phyloP scores from a whole-genome alignment of 2,113 vertebrate genomes.

The Shinisaurus crocodilurus region DNA sequence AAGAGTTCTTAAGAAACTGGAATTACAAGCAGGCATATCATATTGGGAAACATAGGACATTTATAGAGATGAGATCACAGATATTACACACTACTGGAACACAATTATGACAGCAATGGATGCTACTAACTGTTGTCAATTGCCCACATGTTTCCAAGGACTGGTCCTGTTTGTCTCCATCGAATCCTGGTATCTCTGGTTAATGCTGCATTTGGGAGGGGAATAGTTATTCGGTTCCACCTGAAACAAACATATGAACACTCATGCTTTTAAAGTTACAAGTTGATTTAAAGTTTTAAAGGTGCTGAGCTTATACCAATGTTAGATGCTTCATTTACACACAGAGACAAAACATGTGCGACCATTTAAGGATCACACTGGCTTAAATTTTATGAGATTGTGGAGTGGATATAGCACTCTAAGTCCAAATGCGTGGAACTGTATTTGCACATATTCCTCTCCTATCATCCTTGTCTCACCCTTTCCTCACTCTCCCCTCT shows the following conservation, averaged over 20 bases:
- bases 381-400: neutral
- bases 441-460: neutral
- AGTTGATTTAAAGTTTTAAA: neutral
- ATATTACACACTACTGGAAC: constrained; percentile 45
- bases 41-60: neutral
- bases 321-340: constrained; percentile 11
- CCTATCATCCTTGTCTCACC: neutral
- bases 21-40: neutral
- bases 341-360: neutral
- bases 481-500: neutral
- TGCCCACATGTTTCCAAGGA: constrained; percentile 95
- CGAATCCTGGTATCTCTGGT: constrained; percentile 91
- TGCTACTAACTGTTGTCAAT: constrained; percentile 93
- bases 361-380: neutral
- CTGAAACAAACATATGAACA: constrained; percentile 77
- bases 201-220: constrained; percentile 92
- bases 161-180: constrained; percentile 91
- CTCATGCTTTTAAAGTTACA: constrained; percentile 8
- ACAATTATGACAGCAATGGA: constrained; percentile 50
- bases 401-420: neutral
- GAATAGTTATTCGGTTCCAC: constrained; percentile 95
- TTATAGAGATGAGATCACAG: constrained; percentile 49
- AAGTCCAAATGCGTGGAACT: neutral
- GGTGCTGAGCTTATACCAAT: neutral
- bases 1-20: neutral